Percentiles rank a stretch among this genome's conserved stretches.
Conservation (phyloP, 2,797 vertebrate species). For the Gymnoscopelus microlampas region DNA sequence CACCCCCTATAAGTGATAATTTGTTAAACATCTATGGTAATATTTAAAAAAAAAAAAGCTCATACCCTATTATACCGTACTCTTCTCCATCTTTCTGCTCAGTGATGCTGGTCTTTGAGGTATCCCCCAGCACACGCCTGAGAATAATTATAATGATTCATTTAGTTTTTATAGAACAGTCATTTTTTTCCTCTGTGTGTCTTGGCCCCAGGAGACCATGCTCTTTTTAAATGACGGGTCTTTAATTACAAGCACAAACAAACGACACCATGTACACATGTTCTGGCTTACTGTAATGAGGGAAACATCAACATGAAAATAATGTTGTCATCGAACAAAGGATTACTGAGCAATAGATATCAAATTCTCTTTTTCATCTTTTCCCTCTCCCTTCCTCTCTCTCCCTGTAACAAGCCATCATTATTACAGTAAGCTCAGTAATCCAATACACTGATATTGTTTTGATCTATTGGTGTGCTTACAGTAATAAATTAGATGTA, state of each 20-base stretch:
- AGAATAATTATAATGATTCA: conserved; percentile 79
- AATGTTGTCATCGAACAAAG: conserved; percentile 48
- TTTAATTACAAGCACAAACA: conserved; percentile 78
- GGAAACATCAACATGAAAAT: conserved; percentile 60
- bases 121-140: conserved; percentile 67
- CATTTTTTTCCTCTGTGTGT: conserved; percentile 57
- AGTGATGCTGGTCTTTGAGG: conserved; percentile 59
- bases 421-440: conserved; percentile 62
- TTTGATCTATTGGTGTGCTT: conserved; percentile 64
- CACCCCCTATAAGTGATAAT: neutral
- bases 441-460: conserved; percentile 55
- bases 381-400: conserved; percentile 5
- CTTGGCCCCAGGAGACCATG: conserved; percentile 52
- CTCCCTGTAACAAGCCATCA: conserved; percentile 52
- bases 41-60: no score
- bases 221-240: conserved; percentile 66
- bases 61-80: conserved; percentile 1
- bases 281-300: conserved; percentile 69
- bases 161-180: conserved; percentile 64
- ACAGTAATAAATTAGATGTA: conserved; percentile 56
- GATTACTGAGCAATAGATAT: conserved; percentile 52
- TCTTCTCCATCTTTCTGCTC: conserved; percentile 23
- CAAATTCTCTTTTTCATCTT: conserved; percentile 34
- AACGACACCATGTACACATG: conserved; percentile 67
- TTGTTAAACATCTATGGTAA: conserved; percentile 22